phyloP scores from a whole-genome alignment of 2,113 vertebrate genomes.

The Petrocephalus zakoni region DNA sequence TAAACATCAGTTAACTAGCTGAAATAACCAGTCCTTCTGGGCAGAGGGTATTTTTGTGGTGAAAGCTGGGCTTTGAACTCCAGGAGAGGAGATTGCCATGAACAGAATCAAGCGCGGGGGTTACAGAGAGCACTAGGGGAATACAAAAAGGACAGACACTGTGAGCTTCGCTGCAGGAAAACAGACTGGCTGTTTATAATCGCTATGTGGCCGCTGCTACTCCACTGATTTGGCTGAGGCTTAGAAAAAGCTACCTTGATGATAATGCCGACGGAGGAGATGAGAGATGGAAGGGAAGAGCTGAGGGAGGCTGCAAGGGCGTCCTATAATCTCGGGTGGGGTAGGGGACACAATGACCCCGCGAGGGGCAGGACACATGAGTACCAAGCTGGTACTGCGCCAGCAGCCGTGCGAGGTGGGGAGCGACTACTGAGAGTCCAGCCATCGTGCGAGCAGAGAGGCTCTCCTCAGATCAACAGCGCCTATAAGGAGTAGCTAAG shows the following conservation, averaged over 20 bases:
- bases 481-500: too few species aligned
- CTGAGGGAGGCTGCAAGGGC: background rate
- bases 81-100: background rate
- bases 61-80: slow-evolving; percentile 10
- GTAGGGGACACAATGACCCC: background rate
- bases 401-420: background rate
- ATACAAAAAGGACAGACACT: slow-evolving; percentile 6
- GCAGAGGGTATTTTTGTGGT: background rate
- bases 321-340: background rate
- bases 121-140: background rate
- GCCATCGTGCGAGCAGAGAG: background rate
- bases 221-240: background rate
- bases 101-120: background rate
- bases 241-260: background rate
- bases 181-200: background rate
- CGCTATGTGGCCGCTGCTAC: background rate
- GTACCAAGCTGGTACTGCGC: background rate
- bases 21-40: background rate
- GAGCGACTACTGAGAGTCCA: background rate
- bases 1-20: slow-evolving; percentile 11
- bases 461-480: background rate
- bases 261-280: background rate
- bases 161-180: background rate
- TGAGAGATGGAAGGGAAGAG: background rate
- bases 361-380: background rate